Percentiles rank a stretch among this genome's conserved stretches.
Conservation (phyloP, 2,113 vertebrate species). For the Bungarus multicinctus region DNA sequence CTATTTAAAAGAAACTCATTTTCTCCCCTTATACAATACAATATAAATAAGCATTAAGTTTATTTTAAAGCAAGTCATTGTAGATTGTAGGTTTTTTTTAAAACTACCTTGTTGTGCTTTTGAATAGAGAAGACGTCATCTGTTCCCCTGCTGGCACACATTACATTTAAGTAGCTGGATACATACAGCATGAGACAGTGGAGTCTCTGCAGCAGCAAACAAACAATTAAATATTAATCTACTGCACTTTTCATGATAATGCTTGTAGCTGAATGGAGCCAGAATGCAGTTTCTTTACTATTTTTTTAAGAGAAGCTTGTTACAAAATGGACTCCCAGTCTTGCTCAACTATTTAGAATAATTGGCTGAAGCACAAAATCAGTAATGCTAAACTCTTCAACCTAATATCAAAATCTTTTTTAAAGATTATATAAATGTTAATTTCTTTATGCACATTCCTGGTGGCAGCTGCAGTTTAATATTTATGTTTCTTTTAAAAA, state of each 20-base stretch:
- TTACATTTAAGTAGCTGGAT: accelerated
- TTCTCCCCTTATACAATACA: accelerated
- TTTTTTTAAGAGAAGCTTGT: background rate
- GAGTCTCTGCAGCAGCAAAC: background rate
- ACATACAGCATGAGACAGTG: accelerated
- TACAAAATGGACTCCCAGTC: background rate
- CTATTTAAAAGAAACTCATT: background rate
- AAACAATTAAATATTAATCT: background rate
- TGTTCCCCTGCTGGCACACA: background rate
- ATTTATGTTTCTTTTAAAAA: background rate
- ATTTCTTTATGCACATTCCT: background rate
- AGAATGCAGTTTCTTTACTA: background rate
- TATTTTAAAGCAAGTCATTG: accelerated
- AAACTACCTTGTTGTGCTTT: background rate
- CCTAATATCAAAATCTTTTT: background rate
- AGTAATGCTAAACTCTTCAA: background rate
- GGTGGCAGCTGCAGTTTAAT: accelerated
- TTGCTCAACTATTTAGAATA: background rate
- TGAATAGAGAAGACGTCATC: background rate
- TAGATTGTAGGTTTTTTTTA: background rate
- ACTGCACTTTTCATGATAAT: background rate
- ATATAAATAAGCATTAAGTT: background rate
- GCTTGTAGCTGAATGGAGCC: background rate
- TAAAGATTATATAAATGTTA: background rate
- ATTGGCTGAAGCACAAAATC: background rate